Percentiles rank a stretch among this genome's conserved stretches.
Evolutionary conservation across 2,797 vertebrate genomes (phyloP).

Genomic region (Moxostoma hubbsi): DNA sequence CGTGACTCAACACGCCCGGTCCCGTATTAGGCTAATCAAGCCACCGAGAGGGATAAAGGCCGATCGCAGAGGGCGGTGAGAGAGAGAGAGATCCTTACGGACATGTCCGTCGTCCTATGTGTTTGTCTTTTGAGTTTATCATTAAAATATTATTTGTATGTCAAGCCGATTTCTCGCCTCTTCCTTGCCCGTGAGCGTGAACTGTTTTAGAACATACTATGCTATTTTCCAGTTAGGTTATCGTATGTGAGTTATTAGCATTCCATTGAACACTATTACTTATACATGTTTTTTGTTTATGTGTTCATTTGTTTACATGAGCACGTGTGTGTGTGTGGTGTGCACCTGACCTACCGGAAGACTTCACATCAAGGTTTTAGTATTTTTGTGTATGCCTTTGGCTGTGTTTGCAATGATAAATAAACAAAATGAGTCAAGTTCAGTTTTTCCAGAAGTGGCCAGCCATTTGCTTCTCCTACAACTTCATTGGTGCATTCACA

Average conservation of each 20-base stretch:
- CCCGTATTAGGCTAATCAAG: no score
- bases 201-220: no score
- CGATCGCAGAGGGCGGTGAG: no score
- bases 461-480: conserved; percentile 6
- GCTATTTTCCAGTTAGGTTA: neutral
- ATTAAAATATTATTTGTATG: no score
- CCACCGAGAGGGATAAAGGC: no score
- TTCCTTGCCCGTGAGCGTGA: no score
- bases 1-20: no score
- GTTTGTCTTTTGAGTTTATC: no score
- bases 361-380: neutral
- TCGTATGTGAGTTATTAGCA: neutral
- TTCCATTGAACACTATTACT: neutral
- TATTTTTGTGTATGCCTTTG: conserved; percentile 14
- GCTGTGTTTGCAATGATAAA: conserved; percentile 31
- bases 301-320: conserved; percentile 10
- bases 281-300: conserved; percentile 39
- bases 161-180: no score
- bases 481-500: neutral
- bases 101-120: no score
- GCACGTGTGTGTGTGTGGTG: conserved; percentile 9
- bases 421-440: conserved; percentile 31
- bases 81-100: no score
- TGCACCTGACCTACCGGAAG: conserved; percentile 7
- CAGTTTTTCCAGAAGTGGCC: neutral